Evolutionary conservation across 2,113 vertebrate genomes (phyloP).

Genomic region (Cyanoramphus novaezelandiae): DNA sequence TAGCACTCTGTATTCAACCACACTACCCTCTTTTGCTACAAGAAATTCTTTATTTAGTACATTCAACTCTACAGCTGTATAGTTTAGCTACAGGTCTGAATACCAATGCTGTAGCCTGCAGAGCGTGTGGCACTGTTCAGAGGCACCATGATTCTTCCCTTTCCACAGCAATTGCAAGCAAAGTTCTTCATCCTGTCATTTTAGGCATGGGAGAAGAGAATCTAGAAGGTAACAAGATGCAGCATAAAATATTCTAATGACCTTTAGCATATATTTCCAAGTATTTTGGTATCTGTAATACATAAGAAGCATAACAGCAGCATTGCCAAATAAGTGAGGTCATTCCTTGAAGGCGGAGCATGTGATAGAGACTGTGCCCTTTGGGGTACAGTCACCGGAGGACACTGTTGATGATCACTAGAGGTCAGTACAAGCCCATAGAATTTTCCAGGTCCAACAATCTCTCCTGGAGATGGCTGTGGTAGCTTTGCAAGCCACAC

Average conservation of each 20-base stretch:
- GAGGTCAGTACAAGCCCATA: neutral
- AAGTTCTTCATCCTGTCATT: accelerated
- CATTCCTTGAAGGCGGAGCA: neutral
- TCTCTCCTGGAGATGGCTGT: neutral
- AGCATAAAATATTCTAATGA: neutral
- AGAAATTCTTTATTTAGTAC: neutral
- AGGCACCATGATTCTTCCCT: neutral
- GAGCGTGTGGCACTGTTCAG: neutral
- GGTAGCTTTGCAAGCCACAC: accelerated
- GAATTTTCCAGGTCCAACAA: neutral
- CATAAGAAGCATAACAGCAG: neutral
- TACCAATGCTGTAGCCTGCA: neutral
- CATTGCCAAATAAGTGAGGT: too few relatives aligned
- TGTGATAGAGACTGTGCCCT: accelerated
- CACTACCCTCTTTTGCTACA: neutral
- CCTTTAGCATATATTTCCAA: neutral
- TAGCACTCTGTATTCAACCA: neutral
- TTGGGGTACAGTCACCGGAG: neutral
- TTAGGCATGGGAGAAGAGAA: neutral
- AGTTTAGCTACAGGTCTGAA: neutral
- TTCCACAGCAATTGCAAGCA: neutral
- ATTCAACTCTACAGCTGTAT: neutral
- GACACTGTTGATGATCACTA: neutral
- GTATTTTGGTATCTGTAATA: neutral
- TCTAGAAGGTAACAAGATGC: neutral